Conservation (phyloP, 1,140 invertebrate genomes). For the Zaprionus capensis region DNA sequence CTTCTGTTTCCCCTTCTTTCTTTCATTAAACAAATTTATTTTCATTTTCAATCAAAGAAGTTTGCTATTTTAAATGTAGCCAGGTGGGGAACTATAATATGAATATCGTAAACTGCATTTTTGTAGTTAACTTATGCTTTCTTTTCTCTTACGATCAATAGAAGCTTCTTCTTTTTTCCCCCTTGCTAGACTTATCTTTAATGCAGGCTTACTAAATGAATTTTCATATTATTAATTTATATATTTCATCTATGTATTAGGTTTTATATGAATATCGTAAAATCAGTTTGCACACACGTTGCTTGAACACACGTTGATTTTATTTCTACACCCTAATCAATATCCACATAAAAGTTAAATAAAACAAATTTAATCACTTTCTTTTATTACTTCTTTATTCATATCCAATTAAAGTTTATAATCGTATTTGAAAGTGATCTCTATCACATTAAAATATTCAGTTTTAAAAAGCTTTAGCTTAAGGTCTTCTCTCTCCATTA, state of each 20-base stretch:
- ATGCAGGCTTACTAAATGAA: accelerated
- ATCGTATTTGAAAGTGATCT: background rate
- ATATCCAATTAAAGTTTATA: background rate
- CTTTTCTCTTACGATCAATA: too few species aligned
- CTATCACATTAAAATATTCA: background rate
- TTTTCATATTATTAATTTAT: too few species aligned
- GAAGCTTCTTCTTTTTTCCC: too few species aligned
- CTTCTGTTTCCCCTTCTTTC: background rate
- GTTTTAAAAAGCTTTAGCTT: background rate
- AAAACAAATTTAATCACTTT: background rate
- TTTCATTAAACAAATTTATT: too few species aligned
- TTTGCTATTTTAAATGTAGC: too few species aligned
- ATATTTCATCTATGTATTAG: background rate
- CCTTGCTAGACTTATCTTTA: too few species aligned
- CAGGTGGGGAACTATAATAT: accelerated
- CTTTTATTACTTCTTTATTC: background rate
- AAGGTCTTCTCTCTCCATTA: background rate
- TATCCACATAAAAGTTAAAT: background rate
- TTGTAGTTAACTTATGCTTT: too few species aligned
- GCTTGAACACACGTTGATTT: background rate
- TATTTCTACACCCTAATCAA: background rate
- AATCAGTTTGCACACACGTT: too few species aligned
- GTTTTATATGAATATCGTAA: too few species aligned
- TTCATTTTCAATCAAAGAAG: too few species aligned
- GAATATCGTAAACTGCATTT: too few species aligned